phyloP scores from a whole-genome alignment of 1,140 invertebrate species.

The Cherax destructor region DNA sequence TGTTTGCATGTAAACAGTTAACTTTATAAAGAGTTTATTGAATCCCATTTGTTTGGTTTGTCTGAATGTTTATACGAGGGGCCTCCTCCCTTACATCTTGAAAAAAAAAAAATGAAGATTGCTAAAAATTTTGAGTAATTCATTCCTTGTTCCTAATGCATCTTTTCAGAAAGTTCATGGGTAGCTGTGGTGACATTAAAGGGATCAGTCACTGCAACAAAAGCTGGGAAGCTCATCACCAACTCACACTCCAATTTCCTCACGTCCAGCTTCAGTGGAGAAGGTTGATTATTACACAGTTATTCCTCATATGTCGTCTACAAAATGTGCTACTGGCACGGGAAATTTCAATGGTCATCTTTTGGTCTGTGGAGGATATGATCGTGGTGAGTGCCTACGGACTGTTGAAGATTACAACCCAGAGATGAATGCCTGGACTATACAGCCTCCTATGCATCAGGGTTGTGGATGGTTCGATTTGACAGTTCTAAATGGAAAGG shows the following conservation, averaged over 20 bases:
- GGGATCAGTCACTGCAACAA: constrained; percentile 79
- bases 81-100: too few species aligned
- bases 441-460: constrained; percentile 82
- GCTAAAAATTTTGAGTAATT: too few species aligned
- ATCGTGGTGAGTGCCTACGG: constrained; percentile 87
- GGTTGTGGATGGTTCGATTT: constrained; percentile 86
- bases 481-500: constrained; percentile 80
- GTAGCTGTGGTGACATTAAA: constrained; percentile 82
- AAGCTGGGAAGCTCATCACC: constrained; percentile 77
- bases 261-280: constrained; percentile 73
- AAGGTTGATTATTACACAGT: constrained; percentile 80
- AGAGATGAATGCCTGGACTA: constrained; percentile 82
- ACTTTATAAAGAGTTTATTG: too few species aligned
- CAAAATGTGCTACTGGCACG: constrained; percentile 85
- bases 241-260: constrained; percentile 66
- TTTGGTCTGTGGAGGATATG: constrained; percentile 90
- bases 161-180: constrained; percentile 80
- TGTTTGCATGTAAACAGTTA: too few species aligned
- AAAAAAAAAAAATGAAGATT: too few species aligned
- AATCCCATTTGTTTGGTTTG: too few species aligned
- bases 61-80: too few species aligned
- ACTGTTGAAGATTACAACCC: constrained; percentile 85
- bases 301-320: constrained; percentile 82
- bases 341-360: constrained; percentile 82
- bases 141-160: constrained; percentile 12